Conservation (phyloP, 1,140 invertebrate genomes). For the Conus betulinus region DNA sequence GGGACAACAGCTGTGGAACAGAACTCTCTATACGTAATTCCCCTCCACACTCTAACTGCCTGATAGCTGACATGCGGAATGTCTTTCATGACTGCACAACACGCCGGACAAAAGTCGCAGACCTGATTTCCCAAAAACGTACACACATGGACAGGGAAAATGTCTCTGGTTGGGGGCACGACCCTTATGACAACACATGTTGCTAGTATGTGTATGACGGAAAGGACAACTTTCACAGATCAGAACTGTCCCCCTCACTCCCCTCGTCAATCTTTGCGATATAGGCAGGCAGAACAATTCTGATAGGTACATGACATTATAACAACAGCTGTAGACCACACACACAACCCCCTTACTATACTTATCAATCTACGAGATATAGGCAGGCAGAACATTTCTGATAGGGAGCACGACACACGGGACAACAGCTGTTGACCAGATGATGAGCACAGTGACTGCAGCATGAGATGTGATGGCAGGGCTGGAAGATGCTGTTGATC, state of each 20-base stretch:
- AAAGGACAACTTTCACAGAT: neutral
- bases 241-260: neutral
- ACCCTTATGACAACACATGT: neutral
- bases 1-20: slow-evolving; percentile 34
- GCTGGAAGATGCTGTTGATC: slow-evolving; percentile 42
- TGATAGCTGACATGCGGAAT: too few species aligned
- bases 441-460: slow-evolving; percentile 42
- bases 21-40: too few species aligned
- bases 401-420: slow-evolving; percentile 40
- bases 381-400: slow-evolving; percentile 12
- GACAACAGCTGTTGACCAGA: slow-evolving; percentile 39
- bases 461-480: slow-evolving; percentile 48
- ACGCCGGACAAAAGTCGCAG: neutral
- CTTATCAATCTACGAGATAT: too few species aligned
- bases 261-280: neutral
- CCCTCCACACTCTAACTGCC: too few species aligned
- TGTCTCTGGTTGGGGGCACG: neutral
- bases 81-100: too few species aligned
- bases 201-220: neutral
- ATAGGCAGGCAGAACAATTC: neutral
- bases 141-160: neutral
- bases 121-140: neutral
- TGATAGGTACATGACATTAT: neutral
- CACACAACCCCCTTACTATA: too few species aligned
- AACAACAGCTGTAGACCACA: neutral